These are phyloP conservation scores for Rhinophrynus dorsalis DNA, from an alignment of 2,797 vertebrate species.

Conservation along the genomic window DNA sequence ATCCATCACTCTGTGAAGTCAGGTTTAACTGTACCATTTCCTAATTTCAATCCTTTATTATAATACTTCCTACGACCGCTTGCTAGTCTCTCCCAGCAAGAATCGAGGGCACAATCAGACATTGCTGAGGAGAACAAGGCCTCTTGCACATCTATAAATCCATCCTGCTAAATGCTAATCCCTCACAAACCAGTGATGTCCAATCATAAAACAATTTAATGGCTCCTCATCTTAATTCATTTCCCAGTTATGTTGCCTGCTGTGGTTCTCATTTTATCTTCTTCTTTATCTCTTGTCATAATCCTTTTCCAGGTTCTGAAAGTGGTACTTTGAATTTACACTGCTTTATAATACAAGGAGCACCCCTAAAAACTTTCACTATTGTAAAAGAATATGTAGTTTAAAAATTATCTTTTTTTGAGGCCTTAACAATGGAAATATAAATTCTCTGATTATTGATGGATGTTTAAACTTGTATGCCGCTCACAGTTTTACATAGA, in stretches of 20 bases:
- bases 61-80: not conserved
- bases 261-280: not conserved
- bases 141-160: not conserved
- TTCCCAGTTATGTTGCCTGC: not conserved
- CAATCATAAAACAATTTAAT: conserved; percentile 12
- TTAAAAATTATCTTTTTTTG: too few relatives aligned
- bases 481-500: too few relatives aligned
- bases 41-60: not conserved
- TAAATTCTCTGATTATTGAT: too few relatives aligned
- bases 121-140: not conserved
- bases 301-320: not conserved
- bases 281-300: not conserved
- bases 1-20: not conserved
- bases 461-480: too few relatives aligned
- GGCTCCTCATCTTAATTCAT: conserved; percentile 11
- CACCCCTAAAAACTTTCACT: not conserved
- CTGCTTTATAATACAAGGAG: not conserved
- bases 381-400: too few relatives aligned
- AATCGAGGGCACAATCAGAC: not conserved
- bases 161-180: conserved; percentile 6
- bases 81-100: not conserved
- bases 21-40: not conserved
- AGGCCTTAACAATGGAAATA: too few relatives aligned
- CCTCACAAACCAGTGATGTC: not conserved
- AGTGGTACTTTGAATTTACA: not conserved